Base-by-base conservation (phyloP, 2,888 invertebrate species). In the Stratiomys singularior region DNA sequence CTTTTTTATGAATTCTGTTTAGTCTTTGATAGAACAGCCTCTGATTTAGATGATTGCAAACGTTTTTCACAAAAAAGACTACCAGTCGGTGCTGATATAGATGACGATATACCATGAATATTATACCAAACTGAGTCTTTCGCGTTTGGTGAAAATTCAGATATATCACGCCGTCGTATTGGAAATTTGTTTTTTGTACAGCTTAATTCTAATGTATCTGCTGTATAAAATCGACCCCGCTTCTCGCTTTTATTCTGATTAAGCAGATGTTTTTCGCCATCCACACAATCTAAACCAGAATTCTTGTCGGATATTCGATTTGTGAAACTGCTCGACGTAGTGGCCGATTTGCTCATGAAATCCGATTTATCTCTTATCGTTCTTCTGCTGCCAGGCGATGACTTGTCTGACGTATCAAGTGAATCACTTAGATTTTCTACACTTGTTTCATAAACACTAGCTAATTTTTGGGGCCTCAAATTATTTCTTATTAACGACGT, bases 121-220 rank as follows among this genome's bases (percentile, higher is more conserved):
- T 83, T 60, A 81, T 81, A 79, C 67, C 66, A 47, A 63, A 30
- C 37, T 56, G 30, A 5, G 52, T 47, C 47, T 46, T n/a, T 30
- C 60, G 64, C 44, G 44, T 64, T 28, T 30, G 78, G 21, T 66
- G 66, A 66, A 18, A 52, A 52, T 4, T 52, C 52, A 78, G 81
- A 78, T 30, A 79, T 81, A 44, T 80, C 78, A 67, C 87, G 85
- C 81, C 87, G 85, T 78, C 86, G 88, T 81, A 90, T 90, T 81
- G 90, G 90, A 86, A 90, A 90, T 84, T 90, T 90, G 84, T 90
- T 90, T 81, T 89, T 89, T 81, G 89, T 89, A 84, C 89, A 90
- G 79, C 89, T 89, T 79, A 90, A 86, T 83, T 89, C 89, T 81
- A 90, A 84, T 25, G n/a, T 15, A 15, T 87, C 87, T 25, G 87